Base-by-base conservation (phyloP, 2,888 invertebrate genomes). In the Apodemia zela region DNA sequence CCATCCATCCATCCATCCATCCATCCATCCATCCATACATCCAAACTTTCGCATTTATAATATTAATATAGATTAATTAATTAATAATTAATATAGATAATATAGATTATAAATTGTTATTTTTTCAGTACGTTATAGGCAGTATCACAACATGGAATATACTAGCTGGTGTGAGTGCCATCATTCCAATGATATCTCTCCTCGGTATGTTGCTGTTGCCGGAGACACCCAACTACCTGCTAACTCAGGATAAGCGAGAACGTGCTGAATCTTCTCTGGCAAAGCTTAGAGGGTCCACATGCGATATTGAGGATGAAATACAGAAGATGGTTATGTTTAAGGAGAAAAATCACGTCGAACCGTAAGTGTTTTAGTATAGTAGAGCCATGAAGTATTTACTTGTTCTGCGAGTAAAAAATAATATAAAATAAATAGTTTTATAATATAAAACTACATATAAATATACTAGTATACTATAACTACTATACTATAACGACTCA, bases 151-250 rank as follows among this genome's bases (percentile, higher is more conserved):
- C 92, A 29, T 96, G 96, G 96, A 92, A 93, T 65, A 79, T 92
- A 4, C 83, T 95, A 57, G 95, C 96, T 0, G 92, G 93, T 0
- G 80, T 95, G 68, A 95, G 95, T 71, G 87, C 94, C 0, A 76
- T 93, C 1, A 75, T 95, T 0, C 94, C 95, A 0, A 85, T 94
- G 0, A 65, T 94, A 0, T 93, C 95, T 0, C 76, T 95, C 0
- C 68, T 94, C 0, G 82, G 93, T 0, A 94, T 94, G 89, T 83
- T 94, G 29, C 77, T 94, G 13, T 90, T 95, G 63, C 96, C 96
- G 0, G 96, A 96, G 75, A 94, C 95, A 0, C 96, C 96, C 1
- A 94, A 95, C 73, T 96, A 93, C 80, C 92, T 95, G 15, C 89
- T 96, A 17, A 92, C 93, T 3, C 92, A 93, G 57, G 93, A 93